phyloP scores from a whole-genome alignment of 2,113 vertebrate genomes.

The Burhinus oedicnemus region DNA sequence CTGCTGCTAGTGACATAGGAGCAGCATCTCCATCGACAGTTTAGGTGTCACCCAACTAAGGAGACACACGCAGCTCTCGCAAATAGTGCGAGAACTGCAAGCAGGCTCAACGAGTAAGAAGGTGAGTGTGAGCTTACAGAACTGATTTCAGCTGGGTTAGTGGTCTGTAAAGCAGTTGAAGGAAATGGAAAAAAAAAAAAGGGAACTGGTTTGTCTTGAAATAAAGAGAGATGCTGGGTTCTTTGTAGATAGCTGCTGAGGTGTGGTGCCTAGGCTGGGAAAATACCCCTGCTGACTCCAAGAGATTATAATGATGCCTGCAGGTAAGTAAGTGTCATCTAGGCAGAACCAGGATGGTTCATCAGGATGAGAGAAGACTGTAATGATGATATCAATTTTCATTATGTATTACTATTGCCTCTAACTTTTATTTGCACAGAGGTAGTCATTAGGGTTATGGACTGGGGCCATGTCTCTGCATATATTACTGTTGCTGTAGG shows the following conservation, averaged over 20 bases:
- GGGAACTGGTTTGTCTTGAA: background rate
- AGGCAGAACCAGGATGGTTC: background rate
- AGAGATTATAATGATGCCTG: background rate
- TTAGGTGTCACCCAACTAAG: background rate
- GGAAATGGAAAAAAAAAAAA: background rate
- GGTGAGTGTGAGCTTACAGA: background rate
- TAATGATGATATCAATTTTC: background rate
- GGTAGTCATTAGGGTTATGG: background rate
- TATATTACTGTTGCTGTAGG: background rate
- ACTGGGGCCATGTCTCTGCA: background rate
- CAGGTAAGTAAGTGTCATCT: background rate
- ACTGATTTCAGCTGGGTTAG: background rate
- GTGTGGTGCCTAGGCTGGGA: background rate
- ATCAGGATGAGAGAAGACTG: background rate
- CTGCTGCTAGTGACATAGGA: background rate
- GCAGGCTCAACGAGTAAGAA: background rate
- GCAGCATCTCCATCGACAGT: fast-evolving
- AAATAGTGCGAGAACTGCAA: background rate
- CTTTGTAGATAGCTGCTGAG: background rate
- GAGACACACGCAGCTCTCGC: fast-evolving
- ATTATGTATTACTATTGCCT: background rate
- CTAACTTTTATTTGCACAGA: background rate
- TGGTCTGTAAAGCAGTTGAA: background rate
- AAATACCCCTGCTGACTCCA: background rate
- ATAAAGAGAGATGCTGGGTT: background rate